Conservation (phyloP, 2,113 vertebrate genomes). For the Paralichthys olivaceus region DNA sequence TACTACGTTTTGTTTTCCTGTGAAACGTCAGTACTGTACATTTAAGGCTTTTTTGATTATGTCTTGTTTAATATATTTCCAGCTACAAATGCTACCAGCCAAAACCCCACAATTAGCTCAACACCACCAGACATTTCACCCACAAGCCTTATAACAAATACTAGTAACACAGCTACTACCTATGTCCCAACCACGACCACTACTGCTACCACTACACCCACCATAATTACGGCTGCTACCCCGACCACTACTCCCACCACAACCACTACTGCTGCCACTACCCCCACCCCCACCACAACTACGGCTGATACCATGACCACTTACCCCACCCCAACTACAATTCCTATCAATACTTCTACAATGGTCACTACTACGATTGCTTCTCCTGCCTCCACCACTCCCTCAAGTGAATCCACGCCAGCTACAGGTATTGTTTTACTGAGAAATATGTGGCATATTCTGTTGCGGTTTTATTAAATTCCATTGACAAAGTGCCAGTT, state of each 20-base stretch:
- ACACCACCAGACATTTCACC: neutral
- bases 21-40: too few relatives aligned
- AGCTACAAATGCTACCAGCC: neutral
- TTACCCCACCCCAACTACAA: neutral
- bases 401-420: neutral
- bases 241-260: too few relatives aligned
- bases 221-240: neutral
- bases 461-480: neutral
- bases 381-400: neutral
- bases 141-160: neutral
- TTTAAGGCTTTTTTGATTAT: too few relatives aligned
- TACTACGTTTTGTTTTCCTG: too few relatives aligned
- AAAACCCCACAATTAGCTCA: neutral
- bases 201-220: accelerated
- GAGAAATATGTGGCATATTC: neutral
- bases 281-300: neutral
- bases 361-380: neutral
- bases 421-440: slow-evolving; percentile 7
- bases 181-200: accelerated
- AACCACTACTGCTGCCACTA: neutral
- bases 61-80: neutral
- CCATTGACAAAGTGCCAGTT: neutral
- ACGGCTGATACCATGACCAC: neutral
- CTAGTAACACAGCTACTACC: neutral
- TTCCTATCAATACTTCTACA: neutral